Conservation (phyloP, 2,113 vertebrate species). For the Oreamnos americanus region DNA sequence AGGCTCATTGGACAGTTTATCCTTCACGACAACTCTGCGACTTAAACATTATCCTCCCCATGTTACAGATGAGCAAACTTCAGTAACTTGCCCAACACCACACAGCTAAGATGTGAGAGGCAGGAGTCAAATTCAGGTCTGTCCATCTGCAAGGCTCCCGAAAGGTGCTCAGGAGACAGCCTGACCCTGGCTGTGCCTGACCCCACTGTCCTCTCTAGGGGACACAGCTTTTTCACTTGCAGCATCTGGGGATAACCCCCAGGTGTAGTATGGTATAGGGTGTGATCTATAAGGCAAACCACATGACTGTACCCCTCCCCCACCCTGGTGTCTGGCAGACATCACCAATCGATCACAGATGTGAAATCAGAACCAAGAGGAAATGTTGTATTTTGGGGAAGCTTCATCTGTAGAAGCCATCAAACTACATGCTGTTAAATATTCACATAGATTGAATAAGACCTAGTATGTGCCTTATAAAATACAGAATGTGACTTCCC, state of each 20-base stretch:
- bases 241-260: background rate
- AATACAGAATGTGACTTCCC: background rate
- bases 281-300: background rate
- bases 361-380: background rate
- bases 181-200: background rate
- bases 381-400: conserved; percentile 42
- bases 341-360: background rate
- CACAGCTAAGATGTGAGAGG: background rate
- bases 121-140: background rate
- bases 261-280: background rate
- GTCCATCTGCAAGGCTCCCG: background rate
- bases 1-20: background rate
- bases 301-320: background rate
- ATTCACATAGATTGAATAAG: background rate
- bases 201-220: background rate
- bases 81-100: background rate
- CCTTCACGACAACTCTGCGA: background rate
- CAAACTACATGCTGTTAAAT: background rate
- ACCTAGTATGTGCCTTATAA: background rate
- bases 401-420: conserved; percentile 9
- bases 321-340: background rate
- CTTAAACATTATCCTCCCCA: background rate
- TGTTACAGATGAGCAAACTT: background rate
- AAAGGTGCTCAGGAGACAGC: background rate
- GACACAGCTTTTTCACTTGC: background rate